Conservation (phyloP, 2,888 invertebrate species). For the Archips crataeganus region DNA sequence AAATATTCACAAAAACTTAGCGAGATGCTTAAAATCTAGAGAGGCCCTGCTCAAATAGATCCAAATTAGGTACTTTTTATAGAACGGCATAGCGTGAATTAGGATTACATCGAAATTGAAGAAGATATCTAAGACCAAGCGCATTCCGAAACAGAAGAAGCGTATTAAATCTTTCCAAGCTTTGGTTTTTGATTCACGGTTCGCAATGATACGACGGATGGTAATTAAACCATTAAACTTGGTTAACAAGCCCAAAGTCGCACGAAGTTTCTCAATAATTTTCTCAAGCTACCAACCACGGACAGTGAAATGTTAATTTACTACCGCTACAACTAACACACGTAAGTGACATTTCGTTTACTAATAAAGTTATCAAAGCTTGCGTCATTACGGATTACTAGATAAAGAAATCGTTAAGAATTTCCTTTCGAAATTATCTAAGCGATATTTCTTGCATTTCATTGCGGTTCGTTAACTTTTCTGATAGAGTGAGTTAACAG, state of each 20-base stretch:
- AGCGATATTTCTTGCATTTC: constrained; percentile 49
- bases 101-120: neutral
- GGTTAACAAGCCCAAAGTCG: neutral
- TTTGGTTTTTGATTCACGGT: neutral
- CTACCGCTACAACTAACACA: constrained; percentile 31
- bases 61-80: no score
- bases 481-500: constrained; percentile 53
- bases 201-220: neutral
- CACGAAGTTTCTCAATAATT: constrained; percentile 25
- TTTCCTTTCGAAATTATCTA: constrained; percentile 45
- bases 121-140: neutral
- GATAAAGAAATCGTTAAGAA: constrained; percentile 42
- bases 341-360: constrained; percentile 41
- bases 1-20: no score
- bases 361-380: constrained; percentile 41
- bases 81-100: no score
- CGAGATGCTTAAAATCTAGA: no score
- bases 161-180: neutral
- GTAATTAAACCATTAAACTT: constrained; percentile 1
- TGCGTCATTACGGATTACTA: constrained; percentile 39
- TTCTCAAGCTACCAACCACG: constrained; percentile 20
- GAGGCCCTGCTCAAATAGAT: no score
- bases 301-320: constrained; percentile 39
- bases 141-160: neutral
- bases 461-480: constrained; percentile 57